phyloP scores from a whole-genome alignment of 2,888 invertebrate species.

The Chloroclystis v-ata region DNA sequence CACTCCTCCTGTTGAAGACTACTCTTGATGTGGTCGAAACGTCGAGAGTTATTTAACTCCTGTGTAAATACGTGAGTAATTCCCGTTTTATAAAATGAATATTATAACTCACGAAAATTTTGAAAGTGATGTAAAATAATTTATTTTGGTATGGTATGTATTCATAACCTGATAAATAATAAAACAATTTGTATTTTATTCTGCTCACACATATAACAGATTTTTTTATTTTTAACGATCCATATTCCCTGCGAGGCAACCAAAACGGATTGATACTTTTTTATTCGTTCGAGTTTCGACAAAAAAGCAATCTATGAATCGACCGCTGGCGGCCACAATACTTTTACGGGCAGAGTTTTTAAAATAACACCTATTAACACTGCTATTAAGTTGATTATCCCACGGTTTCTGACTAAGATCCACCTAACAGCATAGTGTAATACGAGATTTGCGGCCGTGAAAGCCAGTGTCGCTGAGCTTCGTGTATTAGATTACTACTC shows the following conservation, averaged over 20 bases:
- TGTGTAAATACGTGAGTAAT: too few relatives aligned
- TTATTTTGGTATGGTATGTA: too few relatives aligned
- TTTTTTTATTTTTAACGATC: constrained; percentile 34
- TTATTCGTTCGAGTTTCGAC: constrained; percentile 59
- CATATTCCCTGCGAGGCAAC: constrained; percentile 55
- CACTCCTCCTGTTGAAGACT: too few relatives aligned
- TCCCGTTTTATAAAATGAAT: too few relatives aligned
- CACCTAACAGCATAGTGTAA: constrained; percentile 49
- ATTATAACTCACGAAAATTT: too few relatives aligned
- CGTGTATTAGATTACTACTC: constrained; percentile 74
- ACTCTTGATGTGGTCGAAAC: too few relatives aligned
- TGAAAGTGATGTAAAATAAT: too few relatives aligned
- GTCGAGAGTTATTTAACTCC: too few relatives aligned
- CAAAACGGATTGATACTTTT: constrained; percentile 47
- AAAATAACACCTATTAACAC: constrained; percentile 33
- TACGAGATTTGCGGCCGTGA: constrained; percentile 70
- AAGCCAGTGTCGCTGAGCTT: constrained; percentile 76
- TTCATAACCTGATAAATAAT: too few relatives aligned
- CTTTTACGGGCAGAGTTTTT: constrained; percentile 33
- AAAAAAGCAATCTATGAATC: constrained; percentile 74
- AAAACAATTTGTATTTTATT: too few relatives aligned
- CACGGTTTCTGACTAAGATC: constrained; percentile 30
- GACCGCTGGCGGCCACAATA: constrained; percentile 47
- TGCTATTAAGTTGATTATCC: constrained; percentile 41
- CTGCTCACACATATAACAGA: too few relatives aligned